phyloP scores from a whole-genome alignment of 2,113 vertebrate genomes.

The Patagioenas fasciata region DNA sequence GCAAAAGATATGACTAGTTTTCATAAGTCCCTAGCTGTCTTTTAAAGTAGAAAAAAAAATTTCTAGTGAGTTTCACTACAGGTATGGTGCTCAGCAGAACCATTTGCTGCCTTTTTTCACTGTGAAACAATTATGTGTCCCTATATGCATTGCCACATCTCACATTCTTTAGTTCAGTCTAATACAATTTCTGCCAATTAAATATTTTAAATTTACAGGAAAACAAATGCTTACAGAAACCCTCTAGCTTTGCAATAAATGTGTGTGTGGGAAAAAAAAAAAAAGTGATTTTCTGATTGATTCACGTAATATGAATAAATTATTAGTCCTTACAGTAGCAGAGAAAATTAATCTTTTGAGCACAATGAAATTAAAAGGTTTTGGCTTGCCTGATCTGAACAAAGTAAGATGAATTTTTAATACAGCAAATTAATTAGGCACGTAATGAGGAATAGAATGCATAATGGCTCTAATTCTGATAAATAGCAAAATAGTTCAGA shows the following conservation, averaged over 20 bases:
- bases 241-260: neutral
- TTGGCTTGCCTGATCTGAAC: slow-evolving; percentile 65
- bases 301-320: slow-evolving; percentile 64
- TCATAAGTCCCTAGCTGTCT: neutral
- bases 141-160: neutral
- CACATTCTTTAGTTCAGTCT: neutral
- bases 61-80: neutral
- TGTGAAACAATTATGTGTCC: neutral
- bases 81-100: neutral
- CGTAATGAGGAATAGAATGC: slow-evolving; percentile 71
- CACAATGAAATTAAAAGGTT: slow-evolving; percentile 72
- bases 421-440: slow-evolving; percentile 80
- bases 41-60: neutral
- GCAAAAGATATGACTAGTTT: neutral
- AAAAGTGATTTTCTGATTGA: slow-evolving; percentile 39
- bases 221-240: neutral
- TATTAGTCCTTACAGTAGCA: slow-evolving; percentile 49
- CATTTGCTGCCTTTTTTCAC: neutral
- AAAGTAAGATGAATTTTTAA: slow-evolving; percentile 81
- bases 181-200: neutral
- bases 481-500: slow-evolving; percentile 75
- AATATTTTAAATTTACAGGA: slow-evolving; percentile 11
- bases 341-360: slow-evolving; percentile 69
- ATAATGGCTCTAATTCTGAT: slow-evolving; percentile 76
- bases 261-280: too few species aligned